Evolutionary conservation across 92 coral and sea anemone species (phyloP), one percentile per base, ranked within the genome.

Genomic region (Metridium senile): DNA sequence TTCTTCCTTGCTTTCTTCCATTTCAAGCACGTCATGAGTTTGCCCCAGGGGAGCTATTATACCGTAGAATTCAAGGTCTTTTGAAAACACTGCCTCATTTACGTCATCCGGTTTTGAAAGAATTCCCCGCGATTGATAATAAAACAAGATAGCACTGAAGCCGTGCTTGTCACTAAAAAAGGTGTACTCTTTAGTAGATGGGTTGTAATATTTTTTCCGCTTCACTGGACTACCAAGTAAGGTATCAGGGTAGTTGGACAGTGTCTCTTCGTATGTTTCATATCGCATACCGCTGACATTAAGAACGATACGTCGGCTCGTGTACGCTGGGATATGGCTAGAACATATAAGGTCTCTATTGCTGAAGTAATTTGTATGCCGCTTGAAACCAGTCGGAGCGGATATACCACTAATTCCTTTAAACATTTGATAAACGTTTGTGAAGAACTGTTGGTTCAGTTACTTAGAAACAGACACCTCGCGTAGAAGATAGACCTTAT

Each of bases 221-320:
- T 77, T 81, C 45, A 70, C 80, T 11, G 91, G 90, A 11, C 90
- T 93, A 26, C 99, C 99, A 61, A 95, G 83, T 22, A 95, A 63
- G 9, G 99, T 89, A 56, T 89, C 82, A 3, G 99, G 99, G 59
- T 89, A 93, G 39, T 83, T 91, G 19, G 82, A 89, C 66, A 95
- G 79, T 0, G 99, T 95, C 58, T 93, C 97, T 47, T 95, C 99
- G 73, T 95, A 93, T 9, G 99, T 95, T 62, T 95, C 98, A 47
- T 85, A 95, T 11, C 96, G 98, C 88, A 87, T 89, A 64, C 99
- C 99, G 89, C 96, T 93, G 87, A 95, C 93, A 54, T 95, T 95
- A 62, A 95, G 79, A 63, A 84, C 93, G 29, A 95, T 81, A 28
- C 99, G 99, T 19, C 88, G 96, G 79, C 99, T 93, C 68, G 71